phyloP scores from a whole-genome alignment of 1,140 invertebrate species.

The Drosophila subobscura region DNA sequence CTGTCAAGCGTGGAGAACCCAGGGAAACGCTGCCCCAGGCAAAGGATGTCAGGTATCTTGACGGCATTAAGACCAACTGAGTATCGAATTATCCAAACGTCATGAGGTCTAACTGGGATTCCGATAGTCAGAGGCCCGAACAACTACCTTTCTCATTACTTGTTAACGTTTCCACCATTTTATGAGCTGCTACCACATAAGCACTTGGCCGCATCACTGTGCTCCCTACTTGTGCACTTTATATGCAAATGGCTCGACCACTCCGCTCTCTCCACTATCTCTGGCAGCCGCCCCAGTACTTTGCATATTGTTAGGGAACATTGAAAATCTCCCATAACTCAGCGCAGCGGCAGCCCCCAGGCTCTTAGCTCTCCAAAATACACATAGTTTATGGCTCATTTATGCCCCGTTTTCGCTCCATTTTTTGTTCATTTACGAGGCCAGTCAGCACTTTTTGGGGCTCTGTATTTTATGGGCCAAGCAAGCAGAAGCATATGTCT shows the following conservation, averaged over 20 bases:
- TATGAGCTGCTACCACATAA: conserved; percentile 24
- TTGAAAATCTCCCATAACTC: conserved; percentile 49
- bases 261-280: not conserved
- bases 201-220: conserved; percentile 26
- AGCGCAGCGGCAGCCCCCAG: not conserved
- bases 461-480: conserved; percentile 23
- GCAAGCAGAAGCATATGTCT: conserved; percentile 20
- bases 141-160: conserved; percentile 22
- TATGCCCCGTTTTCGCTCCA: conserved; percentile 1
- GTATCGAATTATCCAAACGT: conserved; percentile 35
- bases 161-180: conserved; percentile 9
- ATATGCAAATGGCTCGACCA: conserved; percentile 38
- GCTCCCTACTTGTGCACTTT: conserved; percentile 21
- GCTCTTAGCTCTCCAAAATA: conserved; percentile 6
- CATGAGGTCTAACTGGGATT: no score
- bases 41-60: conserved; percentile 28
- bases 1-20: conserved; percentile 5
- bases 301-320: conserved; percentile 45
- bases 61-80: conserved; percentile 1
- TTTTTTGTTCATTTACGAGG: conserved; percentile 24
- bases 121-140: not conserved
- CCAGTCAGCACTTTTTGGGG: conserved; percentile 29
- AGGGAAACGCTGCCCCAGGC: conserved; percentile 11
- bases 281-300: not conserved
- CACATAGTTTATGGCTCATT: conserved; percentile 44